Percentiles rank a stretch among this genome's conserved stretches.
These are phyloP conservation scores for Euura saliciscinereae DNA, from an alignment of 1,140 invertebrate species.

Conservation along the genomic window DNA sequence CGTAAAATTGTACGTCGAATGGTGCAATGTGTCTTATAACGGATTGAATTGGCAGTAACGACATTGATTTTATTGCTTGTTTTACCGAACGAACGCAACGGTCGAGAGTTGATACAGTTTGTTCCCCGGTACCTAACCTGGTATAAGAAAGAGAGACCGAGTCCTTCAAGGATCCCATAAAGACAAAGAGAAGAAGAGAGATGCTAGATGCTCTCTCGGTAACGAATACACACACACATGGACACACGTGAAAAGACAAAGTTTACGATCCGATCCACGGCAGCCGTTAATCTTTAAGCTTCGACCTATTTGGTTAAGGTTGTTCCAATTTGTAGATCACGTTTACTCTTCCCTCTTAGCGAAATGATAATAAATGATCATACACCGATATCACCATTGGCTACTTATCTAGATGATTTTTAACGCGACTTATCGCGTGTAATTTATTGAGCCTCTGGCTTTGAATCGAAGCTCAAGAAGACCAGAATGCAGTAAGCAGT, in stretches of 20 bases:
- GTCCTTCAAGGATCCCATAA: too few species aligned
- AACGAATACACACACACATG: background rate
- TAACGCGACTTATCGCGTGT: slow-evolving; percentile 27
- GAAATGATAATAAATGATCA: too few species aligned
- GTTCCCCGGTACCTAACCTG: background rate
- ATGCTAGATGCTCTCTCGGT: background rate
- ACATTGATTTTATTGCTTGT: slow-evolving; percentile 64
- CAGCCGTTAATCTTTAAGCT: background rate
- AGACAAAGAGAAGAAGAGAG: background rate
- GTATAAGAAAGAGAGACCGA: background rate
- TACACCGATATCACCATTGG: too few species aligned
- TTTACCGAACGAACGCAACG: slow-evolving; percentile 38
- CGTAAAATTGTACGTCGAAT: slow-evolving; percentile 64
- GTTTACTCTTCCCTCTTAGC: too few species aligned
- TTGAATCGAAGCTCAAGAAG: too few species aligned
- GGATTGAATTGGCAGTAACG: slow-evolving; percentile 63
- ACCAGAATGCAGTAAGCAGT: slow-evolving; percentile 58
- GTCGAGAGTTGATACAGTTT: slow-evolving; percentile 24
- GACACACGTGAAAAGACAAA: background rate
- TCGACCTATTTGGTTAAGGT: background rate
- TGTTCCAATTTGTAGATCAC: too few species aligned
- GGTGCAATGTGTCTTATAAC: slow-evolving; percentile 60
- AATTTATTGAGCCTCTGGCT: slow-evolving; percentile 39
- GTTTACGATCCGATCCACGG: background rate
- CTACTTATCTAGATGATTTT: background rate